Conservation (phyloP, 2,797 vertebrate genomes). For the Bradypodion pumilum region DNA sequence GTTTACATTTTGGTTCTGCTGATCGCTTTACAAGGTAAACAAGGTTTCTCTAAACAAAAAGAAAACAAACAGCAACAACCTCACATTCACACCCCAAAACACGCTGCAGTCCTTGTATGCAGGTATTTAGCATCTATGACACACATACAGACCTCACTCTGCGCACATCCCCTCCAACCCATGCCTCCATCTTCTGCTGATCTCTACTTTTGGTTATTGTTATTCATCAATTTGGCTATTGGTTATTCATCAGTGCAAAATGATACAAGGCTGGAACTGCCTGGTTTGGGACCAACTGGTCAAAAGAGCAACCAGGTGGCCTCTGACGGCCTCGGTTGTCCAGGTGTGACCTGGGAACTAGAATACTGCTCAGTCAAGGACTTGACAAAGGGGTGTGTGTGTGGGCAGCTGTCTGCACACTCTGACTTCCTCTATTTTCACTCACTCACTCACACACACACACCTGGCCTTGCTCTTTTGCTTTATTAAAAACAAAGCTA, state of each 20-base stretch:
- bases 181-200: neutral
- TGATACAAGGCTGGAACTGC: no score
- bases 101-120: neutral
- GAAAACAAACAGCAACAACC: neutral
- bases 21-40: slow-evolving; percentile 34
- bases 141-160: neutral
- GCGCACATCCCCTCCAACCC: no score
- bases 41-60: neutral
- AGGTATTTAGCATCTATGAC: neutral
- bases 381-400: neutral
- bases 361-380: neutral
- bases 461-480: no score
- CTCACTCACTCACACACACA: no score
- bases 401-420: no score
- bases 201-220: neutral
- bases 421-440: no score
- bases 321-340: neutral
- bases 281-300: neutral
- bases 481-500: neutral
- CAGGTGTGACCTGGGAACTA: neutral
- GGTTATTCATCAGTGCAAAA: neutral
- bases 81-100: neutral
- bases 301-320: no score
- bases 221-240: no score
- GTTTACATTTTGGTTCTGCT: slow-evolving; percentile 24